A percentile compares a stretch with the other conserved stretches of the same genome.
phyloP scores from a whole-genome alignment of 2,113 vertebrate genomes.

The Zapus hudsonius region DNA sequence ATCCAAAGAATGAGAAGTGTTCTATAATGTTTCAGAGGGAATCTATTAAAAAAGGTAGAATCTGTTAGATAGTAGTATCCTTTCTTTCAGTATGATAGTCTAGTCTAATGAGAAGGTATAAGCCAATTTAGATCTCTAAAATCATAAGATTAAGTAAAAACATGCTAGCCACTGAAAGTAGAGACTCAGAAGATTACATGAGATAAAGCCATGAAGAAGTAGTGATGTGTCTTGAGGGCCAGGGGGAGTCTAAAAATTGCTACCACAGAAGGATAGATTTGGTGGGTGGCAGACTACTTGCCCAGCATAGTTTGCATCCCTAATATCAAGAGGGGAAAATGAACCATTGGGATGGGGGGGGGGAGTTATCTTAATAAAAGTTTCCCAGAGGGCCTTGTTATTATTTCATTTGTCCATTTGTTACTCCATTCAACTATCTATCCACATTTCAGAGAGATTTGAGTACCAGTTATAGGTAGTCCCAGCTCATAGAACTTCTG shows the following conservation, averaged over 20 bases:
- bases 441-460: conserved; percentile 44
- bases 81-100: background rate
- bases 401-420: conserved; percentile 52
- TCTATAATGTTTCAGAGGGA: conserved; percentile 27
- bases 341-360: background rate
- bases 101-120: conserved; percentile 1
- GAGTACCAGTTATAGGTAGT: background rate
- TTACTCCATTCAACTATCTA: conserved; percentile 13
- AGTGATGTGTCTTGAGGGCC: background rate
- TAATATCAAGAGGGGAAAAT: background rate
- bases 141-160: conserved; percentile 35
- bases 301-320: background rate
- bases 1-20: conserved; percentile 33
- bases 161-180: conserved; percentile 18
- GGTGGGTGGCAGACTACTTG: background rate
- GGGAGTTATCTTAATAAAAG: background rate
- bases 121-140: conserved; percentile 25
- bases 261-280: background rate
- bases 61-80: background rate
- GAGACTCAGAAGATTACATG: conserved; percentile 18
- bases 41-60: too few species aligned
- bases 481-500: conserved; percentile 11
- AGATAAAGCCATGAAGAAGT: conserved; percentile 28
- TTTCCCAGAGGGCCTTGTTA: background rate
- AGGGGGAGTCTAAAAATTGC: background rate